Evolutionary conservation across 2,888 invertebrate species (phyloP).

Genomic region (Eulithis prunata): DNA sequence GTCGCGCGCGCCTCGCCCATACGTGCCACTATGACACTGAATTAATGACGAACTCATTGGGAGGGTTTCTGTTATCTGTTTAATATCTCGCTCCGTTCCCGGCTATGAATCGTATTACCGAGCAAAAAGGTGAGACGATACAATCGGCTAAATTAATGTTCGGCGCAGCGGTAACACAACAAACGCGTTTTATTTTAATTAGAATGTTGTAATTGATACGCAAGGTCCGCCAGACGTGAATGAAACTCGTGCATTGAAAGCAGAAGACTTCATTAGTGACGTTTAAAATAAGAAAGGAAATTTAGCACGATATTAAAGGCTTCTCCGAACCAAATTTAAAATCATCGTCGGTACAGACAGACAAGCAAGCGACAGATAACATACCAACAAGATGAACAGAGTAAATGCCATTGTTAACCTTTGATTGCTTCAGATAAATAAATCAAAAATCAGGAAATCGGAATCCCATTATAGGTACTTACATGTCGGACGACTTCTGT

Average conservation of each 20-base stretch:
- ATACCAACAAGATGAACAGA: too few species aligned
- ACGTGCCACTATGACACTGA: constrained; percentile 69
- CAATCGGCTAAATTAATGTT: constrained; percentile 54
- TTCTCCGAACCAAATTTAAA: too few species aligned
- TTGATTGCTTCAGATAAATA: too few species aligned
- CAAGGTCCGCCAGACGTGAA: background rate
- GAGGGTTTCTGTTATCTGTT: constrained; percentile 61
- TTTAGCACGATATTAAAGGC: too few species aligned
- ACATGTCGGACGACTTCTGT: constrained; percentile 95
- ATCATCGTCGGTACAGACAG: too few species aligned
- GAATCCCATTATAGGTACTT: constrained; percentile 81
- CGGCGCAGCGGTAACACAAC: constrained; percentile 39
- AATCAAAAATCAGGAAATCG: background rate
- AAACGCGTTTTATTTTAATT: constrained; percentile 40
- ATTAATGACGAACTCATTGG: constrained; percentile 68
- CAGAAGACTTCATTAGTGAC: too few species aligned
- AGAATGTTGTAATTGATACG: constrained; percentile 5
- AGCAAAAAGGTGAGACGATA: constrained; percentile 50
- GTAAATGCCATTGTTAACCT: too few species aligned
- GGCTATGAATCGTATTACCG: constrained; percentile 50
- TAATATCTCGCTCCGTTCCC: constrained; percentile 50
- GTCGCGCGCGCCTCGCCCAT: constrained; percentile 67
- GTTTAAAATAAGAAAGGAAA: too few species aligned
- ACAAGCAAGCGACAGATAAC: too few species aligned
- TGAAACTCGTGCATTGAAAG: background rate